These are phyloP conservation scores for Fragum fragum DNA, from an alignment of 2,888 invertebrate species.

Conservation along the genomic window DNA sequence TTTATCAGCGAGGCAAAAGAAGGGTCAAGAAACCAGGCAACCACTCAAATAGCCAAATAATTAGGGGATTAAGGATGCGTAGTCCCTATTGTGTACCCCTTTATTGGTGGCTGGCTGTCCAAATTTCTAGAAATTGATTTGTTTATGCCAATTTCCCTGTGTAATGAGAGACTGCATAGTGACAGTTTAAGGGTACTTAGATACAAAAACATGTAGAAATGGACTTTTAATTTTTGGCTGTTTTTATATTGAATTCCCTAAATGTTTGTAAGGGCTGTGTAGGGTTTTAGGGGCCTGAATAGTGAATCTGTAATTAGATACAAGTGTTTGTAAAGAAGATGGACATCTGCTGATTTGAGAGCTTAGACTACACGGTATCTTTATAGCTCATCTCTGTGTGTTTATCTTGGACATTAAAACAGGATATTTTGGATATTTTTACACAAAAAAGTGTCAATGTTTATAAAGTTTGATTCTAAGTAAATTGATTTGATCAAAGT, in stretches of 20 bases:
- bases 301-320: slow-evolving; percentile 24
- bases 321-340: slow-evolving; percentile 22
- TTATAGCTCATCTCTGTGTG: neutral
- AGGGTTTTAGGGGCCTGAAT: slow-evolving; percentile 2
- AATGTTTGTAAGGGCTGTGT: slow-evolving; percentile 18
- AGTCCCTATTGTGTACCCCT: slow-evolving; percentile 58
- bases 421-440: too few relatives aligned
- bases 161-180: slow-evolving; percentile 43
- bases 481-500: too few relatives aligned
- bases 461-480: too few relatives aligned
- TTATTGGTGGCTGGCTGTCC: slow-evolving; percentile 63
- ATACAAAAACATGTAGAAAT: slow-evolving; percentile 16
- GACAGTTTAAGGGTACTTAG: slow-evolving; percentile 38
- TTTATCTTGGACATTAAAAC: neutral
- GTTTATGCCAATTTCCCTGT: slow-evolving; percentile 64
- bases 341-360: slow-evolving; percentile 20
- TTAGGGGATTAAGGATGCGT: slow-evolving; percentile 55
- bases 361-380: slow-evolving; percentile 16
- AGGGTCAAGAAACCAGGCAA: slow-evolving; percentile 24
- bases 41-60: slow-evolving; percentile 62
- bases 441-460: too few relatives aligned
- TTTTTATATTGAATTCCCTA: slow-evolving; percentile 9
- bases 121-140: slow-evolving; percentile 67
- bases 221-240: slow-evolving; percentile 15
- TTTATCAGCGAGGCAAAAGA: slow-evolving; percentile 19